Evolutionary conservation across 2,113 vertebrate species (phyloP).

Genomic region (Rissa tridactyla): DNA sequence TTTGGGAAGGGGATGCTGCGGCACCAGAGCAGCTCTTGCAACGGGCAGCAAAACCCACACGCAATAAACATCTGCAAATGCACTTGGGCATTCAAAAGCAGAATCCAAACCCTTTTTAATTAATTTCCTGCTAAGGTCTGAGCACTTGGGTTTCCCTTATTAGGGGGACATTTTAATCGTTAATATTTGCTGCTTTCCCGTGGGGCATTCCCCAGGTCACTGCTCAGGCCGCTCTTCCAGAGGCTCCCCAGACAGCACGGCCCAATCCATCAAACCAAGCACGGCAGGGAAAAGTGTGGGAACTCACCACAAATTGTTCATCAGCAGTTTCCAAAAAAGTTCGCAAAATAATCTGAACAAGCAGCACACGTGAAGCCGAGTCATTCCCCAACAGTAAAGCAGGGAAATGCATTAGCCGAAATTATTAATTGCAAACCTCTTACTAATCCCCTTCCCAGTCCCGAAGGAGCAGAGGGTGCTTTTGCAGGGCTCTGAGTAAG

Average conservation of each 20-base stretch:
- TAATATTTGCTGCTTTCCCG: background rate
- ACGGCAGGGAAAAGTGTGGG: background rate
- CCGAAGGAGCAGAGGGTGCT: background rate
- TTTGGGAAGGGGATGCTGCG: accelerated
- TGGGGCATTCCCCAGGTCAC: background rate
- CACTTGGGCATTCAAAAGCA: background rate
- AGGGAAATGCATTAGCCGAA: background rate
- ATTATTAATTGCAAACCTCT: background rate
- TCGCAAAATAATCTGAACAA: background rate
- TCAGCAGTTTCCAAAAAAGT: background rate
- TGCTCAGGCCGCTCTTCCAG: background rate
- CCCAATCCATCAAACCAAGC: background rate
- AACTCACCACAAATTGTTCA: background rate
- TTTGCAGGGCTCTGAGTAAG: background rate
- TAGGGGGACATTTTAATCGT: background rate
- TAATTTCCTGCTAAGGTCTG: background rate
- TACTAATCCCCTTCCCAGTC: background rate
- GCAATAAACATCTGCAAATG: background rate
- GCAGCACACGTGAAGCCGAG: background rate
- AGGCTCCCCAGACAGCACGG: background rate
- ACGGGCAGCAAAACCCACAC: accelerated
- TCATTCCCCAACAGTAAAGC: background rate
- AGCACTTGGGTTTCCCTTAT: accelerated
- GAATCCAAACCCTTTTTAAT: background rate
- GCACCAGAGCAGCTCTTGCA: background rate